These are phyloP conservation scores for Leucoraja ocellata DNA, from an alignment of 2,797 vertebrate species.

Conservation along the genomic window DNA sequence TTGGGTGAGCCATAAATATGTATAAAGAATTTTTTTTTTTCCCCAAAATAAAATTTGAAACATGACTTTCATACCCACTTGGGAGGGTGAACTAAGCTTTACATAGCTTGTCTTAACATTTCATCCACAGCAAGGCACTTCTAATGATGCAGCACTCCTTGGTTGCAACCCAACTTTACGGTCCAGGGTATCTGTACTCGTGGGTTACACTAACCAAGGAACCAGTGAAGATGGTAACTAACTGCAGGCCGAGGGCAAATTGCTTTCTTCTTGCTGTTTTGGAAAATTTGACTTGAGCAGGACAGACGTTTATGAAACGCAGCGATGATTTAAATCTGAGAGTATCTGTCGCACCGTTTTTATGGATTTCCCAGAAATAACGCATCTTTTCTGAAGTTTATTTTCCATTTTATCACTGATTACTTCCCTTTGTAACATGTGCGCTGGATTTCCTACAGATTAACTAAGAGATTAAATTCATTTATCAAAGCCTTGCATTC, in stretches of 20 bases:
- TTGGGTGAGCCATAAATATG: background rate
- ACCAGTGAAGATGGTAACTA: background rate
- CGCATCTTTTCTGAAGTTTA: background rate
- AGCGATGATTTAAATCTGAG: conserved; percentile 3
- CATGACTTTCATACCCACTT: background rate
- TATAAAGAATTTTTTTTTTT: no score
- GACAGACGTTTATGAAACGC: background rate
- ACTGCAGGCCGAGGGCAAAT: background rate
- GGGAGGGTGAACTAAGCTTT: background rate
- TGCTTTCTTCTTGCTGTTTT: background rate
- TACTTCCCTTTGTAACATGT: background rate
- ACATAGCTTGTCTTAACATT: background rate
- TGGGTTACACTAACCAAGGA: background rate
- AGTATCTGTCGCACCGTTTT: background rate
- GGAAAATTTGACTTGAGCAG: conserved; percentile 14
- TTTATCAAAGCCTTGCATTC: background rate
- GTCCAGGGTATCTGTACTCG: background rate
- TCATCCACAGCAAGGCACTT: background rate
- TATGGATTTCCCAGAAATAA: conserved; percentile 14
- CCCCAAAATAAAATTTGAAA: background rate
- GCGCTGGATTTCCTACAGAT: background rate
- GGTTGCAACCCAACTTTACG: background rate
- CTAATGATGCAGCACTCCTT: background rate
- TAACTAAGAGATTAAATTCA: background rate
- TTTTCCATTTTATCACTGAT: conserved; percentile 7